phyloP scores from a whole-genome alignment of 1,140 invertebrate genomes.

The Gonatopus flavifemur region DNA sequence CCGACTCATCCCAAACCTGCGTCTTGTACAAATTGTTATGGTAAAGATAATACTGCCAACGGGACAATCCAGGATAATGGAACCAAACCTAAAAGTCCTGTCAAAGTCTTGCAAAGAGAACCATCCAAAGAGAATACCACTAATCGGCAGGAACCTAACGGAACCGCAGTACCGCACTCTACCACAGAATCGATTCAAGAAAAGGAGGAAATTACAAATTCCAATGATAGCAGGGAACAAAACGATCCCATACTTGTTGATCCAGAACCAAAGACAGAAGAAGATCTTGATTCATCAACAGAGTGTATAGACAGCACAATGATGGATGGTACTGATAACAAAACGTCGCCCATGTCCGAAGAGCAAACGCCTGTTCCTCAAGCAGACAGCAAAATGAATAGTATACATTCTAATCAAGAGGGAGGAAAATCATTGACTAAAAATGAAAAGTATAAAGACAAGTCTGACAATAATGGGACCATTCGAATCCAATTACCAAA shows the following conservation, averaged over 20 bases:
- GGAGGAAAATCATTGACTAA: slow-evolving; percentile 7
- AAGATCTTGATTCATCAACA: no score
- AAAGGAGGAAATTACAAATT: no score
- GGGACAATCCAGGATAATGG: not conserved
- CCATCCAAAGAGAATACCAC: slow-evolving; percentile 9
- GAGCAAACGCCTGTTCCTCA: no score
- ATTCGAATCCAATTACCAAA: slow-evolving; percentile 11
- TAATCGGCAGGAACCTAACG: slow-evolving; percentile 11
- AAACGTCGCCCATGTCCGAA: no score
- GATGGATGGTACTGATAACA: no score
- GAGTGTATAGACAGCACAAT: no score
- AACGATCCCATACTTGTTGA: no score
- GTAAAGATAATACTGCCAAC: slow-evolving; percentile 12
- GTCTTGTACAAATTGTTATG: slow-evolving; percentile 28
- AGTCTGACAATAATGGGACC: slow-evolving; percentile 13
- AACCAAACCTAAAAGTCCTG: slow-evolving; percentile 29
- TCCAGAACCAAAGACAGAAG: no score
- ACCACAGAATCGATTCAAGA: no score
- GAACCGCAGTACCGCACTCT: not conserved
- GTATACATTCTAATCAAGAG: no score
- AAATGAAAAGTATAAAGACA: slow-evolving; percentile 20
- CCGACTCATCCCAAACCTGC: slow-evolving; percentile 28
- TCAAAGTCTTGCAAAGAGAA: slow-evolving; percentile 35
- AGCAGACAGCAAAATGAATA: no score
- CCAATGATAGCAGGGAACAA: no score